Evolutionary conservation across 2,113 vertebrate genomes (phyloP).

Genomic region (Cyanocitta stelleri): DNA sequence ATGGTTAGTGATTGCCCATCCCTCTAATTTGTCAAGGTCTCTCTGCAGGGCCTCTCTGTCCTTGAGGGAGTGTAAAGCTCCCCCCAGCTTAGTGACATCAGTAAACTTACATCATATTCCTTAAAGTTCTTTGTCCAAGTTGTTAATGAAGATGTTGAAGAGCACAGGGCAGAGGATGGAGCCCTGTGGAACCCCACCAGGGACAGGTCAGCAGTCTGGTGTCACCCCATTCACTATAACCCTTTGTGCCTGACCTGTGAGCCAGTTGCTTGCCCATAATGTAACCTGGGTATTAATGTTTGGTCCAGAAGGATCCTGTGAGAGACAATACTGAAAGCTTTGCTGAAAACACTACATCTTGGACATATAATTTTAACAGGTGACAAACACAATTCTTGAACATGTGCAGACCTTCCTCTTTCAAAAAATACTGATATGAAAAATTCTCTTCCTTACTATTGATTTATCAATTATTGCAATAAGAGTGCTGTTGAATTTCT

Average conservation of each 20-base stretch:
- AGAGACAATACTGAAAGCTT: fast-evolving
- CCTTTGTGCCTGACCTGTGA: neutral
- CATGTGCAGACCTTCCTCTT: neutral
- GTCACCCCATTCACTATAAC: fast-evolving
- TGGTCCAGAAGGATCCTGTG: neutral
- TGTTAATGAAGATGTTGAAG: fast-evolving
- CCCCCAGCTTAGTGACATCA: neutral
- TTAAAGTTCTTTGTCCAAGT: neutral
- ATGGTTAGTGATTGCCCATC: neutral
- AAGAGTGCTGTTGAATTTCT: neutral
- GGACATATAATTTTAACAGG: neutral
- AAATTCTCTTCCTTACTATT: neutral
- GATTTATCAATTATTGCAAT: neutral
- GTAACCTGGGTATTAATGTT: neutral
- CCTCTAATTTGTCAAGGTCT: neutral
- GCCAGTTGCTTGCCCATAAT: neutral
- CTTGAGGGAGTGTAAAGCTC: neutral
- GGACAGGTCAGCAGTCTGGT: neutral
- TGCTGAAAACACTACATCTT: neutral
- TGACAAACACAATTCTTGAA: neutral
- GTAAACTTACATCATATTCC: neutral
- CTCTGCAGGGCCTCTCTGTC: neutral
- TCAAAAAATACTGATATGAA: neutral
- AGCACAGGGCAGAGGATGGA: neutral
- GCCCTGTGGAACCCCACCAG: neutral